Evolutionary conservation across 2,888 invertebrate species (phyloP).

Genomic region (Parthenolecanium corni): DNA sequence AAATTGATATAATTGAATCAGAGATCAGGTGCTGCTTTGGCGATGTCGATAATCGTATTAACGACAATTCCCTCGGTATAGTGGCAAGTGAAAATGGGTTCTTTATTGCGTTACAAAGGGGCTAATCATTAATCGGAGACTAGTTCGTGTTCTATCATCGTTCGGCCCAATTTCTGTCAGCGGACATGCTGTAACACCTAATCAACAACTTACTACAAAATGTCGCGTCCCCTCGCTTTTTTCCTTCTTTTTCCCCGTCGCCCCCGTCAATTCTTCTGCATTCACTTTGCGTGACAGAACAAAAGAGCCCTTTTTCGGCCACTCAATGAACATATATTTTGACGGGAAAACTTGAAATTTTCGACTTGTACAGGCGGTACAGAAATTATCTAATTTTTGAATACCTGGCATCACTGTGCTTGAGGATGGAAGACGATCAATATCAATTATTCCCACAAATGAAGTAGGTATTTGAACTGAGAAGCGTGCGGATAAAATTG

Average conservation of each 20-base stretch:
- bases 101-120: slow-evolving; percentile 21
- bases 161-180: slow-evolving; percentile 16
- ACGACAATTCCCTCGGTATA: slow-evolving; percentile 13
- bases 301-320: too few relatives aligned
- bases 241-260: not conserved
- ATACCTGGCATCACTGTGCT: not conserved
- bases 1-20: slow-evolving; percentile 24
- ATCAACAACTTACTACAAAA: not conserved
- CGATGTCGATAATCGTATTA: slow-evolving; percentile 25
- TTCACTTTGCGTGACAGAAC: too few relatives aligned
- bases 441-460: not conserved
- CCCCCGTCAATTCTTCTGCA: not conserved
- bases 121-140: slow-evolving; percentile 20
- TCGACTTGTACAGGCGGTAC: too few relatives aligned
- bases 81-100: slow-evolving; percentile 22
- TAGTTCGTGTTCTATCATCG: slow-evolving; percentile 19
- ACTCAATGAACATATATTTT: too few relatives aligned
- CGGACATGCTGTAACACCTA: not conserved
- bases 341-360: too few relatives aligned
- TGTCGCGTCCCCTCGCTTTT: not conserved
- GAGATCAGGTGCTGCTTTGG: slow-evolving; percentile 28
- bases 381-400: not conserved
- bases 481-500: too few relatives aligned
- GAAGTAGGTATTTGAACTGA: too few relatives aligned
- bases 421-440: not conserved